A percentile compares a stretch with the other conserved stretches of the same genome.
These are phyloP conservation scores for Yponomeuta evonymella DNA, from an alignment of 2,888 invertebrate genomes.

Conservation along the genomic window DNA sequence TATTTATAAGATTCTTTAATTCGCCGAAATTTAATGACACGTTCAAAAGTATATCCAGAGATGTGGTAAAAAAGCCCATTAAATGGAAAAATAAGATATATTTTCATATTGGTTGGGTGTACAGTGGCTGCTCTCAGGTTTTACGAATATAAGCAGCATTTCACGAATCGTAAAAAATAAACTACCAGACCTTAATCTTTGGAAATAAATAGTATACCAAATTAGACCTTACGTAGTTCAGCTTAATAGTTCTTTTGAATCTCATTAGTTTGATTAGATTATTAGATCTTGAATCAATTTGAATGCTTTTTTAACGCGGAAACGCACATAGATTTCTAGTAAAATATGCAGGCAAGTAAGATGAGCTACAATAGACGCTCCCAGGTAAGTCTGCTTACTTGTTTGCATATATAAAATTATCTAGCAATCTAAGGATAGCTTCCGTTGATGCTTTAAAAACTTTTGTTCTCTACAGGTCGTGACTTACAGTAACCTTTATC, in stretches of 20 bases:
- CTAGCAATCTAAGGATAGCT: not conserved
- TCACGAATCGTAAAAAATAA: constrained; percentile 5
- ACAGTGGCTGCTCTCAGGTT: too few relatives aligned
- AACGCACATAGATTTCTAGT: not conserved
- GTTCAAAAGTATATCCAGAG: not conserved
- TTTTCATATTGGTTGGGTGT: too few relatives aligned
- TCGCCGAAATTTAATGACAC: not conserved
- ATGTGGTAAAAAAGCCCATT: not conserved
- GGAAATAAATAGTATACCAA: not conserved
- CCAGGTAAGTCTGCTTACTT: not conserved
- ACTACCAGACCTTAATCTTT: not conserved
- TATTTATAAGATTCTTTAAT: not conserved
- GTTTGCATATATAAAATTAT: not conserved
- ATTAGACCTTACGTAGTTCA: not conserved
- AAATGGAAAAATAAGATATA: too few relatives aligned
- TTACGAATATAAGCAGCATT: not conserved
- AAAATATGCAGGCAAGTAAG: not conserved
- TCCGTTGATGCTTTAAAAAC: too few relatives aligned
- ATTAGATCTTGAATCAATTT: not conserved
- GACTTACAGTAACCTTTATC: too few relatives aligned
- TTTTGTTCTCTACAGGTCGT: too few relatives aligned
- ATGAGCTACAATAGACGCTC: not conserved
- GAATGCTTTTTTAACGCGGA: not conserved
- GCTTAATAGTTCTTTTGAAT: not conserved
- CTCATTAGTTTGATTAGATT: not conserved